These are phyloP conservation scores for Siniperca knerii DNA, from an alignment of 2,113 vertebrate species.

Conservation along the genomic window DNA sequence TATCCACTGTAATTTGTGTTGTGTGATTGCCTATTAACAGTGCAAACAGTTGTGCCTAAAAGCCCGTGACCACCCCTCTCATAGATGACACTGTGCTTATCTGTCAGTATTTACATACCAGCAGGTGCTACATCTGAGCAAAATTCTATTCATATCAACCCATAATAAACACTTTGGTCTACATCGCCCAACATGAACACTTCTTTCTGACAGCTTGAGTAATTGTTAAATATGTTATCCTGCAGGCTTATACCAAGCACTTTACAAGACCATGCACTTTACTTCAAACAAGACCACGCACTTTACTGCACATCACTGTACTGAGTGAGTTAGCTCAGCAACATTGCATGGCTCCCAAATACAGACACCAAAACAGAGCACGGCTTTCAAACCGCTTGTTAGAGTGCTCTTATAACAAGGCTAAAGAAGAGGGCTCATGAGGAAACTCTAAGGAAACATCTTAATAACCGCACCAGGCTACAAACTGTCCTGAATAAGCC, in stretches of 20 bases:
- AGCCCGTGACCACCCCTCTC: slow-evolving; percentile 78
- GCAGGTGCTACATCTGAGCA: slow-evolving; percentile 43
- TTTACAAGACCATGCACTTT: slow-evolving; percentile 17
- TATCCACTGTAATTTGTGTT: slow-evolving; percentile 78
- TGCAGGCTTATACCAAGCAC: slow-evolving; percentile 6
- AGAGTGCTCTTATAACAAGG: slow-evolving; percentile 59
- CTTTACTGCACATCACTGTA: background rate
- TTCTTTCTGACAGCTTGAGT: background rate
- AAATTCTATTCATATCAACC: background rate
- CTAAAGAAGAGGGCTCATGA: slow-evolving; percentile 53
- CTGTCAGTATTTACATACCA: slow-evolving; percentile 51
- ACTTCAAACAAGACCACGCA: slow-evolving; percentile 23
- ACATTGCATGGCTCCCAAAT: slow-evolving; percentile 30
- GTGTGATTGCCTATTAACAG: slow-evolving; percentile 81
- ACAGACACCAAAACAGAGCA: slow-evolving; percentile 47
- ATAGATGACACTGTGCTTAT: slow-evolving; percentile 51
- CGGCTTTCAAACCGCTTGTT: slow-evolving; percentile 65
- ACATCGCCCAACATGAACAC: background rate
- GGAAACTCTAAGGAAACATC: slow-evolving; percentile 63
- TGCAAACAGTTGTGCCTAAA: slow-evolving; percentile 80
- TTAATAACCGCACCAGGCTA: slow-evolving; percentile 60
- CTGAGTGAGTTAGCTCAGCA: slow-evolving; percentile 22
- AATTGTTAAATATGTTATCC: slow-evolving; percentile 20
- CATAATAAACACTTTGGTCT: background rate
- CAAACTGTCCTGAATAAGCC: slow-evolving; percentile 56